Percentiles rank a stretch among this genome's conserved stretches.
Evolutionary conservation across 1,140 invertebrate genomes (phyloP).

Genomic region (Drosophila triauraria): DNA sequence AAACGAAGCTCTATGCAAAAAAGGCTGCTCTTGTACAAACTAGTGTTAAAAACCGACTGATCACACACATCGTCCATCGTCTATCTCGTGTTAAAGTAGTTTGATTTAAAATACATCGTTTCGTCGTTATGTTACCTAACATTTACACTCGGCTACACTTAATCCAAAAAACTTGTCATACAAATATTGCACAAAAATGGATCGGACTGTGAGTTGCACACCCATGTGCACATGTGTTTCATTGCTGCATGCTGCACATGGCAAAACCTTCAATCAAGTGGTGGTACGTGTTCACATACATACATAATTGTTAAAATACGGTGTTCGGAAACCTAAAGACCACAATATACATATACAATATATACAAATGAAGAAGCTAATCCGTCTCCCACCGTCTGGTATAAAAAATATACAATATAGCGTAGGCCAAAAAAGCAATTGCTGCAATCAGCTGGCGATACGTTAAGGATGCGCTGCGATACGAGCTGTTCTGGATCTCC

Average conservation of each 20-base stretch:
- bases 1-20: slow-evolving; percentile 81
- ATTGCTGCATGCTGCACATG: slow-evolving; percentile 47
- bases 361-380: slow-evolving; percentile 71
- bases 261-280: slow-evolving; percentile 72
- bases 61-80: slow-evolving; percentile 14
- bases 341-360: slow-evolving; percentile 73
- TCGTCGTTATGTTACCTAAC: slow-evolving; percentile 43
- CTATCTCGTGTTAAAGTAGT: slow-evolving; percentile 33
- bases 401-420: slow-evolving; percentile 60
- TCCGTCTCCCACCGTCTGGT: slow-evolving; percentile 18
- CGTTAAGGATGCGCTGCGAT: slow-evolving; percentile 32
- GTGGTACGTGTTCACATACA: slow-evolving; percentile 73
- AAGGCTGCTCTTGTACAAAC: slow-evolving; percentile 79
- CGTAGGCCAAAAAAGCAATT: slow-evolving; percentile 61
- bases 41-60: slow-evolving; percentile 76
- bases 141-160: slow-evolving; percentile 71
- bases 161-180: slow-evolving; percentile 82
- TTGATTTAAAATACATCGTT: slow-evolving; percentile 54
- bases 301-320: slow-evolving; percentile 48
- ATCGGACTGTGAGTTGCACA: slow-evolving; percentile 76
- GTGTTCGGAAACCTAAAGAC: slow-evolving; percentile 73
- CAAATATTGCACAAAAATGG: slow-evolving; percentile 84
- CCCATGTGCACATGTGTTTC: slow-evolving; percentile 32
- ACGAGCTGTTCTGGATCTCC: slow-evolving; percentile 16
- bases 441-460: slow-evolving; percentile 38